These are phyloP conservation scores for Carassius auratus DNA, from an alignment of 2,113 vertebrate genomes.

Conservation along the genomic window DNA sequence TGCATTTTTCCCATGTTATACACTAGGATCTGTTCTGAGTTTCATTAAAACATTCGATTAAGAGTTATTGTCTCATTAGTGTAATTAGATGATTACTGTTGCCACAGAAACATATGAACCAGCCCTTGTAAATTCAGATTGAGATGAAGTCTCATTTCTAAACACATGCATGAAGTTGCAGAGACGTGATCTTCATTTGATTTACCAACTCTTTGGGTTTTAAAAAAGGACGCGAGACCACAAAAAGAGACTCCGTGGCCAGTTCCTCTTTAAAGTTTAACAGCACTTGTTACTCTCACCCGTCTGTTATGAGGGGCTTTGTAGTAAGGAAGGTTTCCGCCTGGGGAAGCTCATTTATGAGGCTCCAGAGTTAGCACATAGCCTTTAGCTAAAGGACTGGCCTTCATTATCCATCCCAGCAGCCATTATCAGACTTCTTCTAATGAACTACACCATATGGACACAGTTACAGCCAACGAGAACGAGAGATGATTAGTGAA, in stretches of 20 bases:
- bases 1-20: background rate
- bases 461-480: constrained; percentile 63
- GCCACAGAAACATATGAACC: constrained; percentile 36
- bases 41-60: constrained; percentile 9
- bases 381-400: constrained; percentile 54
- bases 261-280: constrained; percentile 51
- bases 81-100: constrained; percentile 35
- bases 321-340: constrained; percentile 44
- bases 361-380: constrained; percentile 52
- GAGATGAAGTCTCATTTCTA: constrained; percentile 28
- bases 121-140: constrained; percentile 30
- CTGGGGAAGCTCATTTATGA: constrained; percentile 37
- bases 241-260: constrained; percentile 36
- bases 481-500: constrained; percentile 57
- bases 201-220: constrained; percentile 18
- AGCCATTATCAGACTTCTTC: constrained; percentile 53
- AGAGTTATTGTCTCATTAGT: constrained; percentile 45
- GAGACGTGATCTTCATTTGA: constrained; percentile 26
- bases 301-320: constrained; percentile 51
- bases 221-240: constrained; percentile 29
- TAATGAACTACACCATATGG: constrained; percentile 69
- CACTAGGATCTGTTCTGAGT: background rate
- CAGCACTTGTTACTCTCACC: constrained; percentile 53
- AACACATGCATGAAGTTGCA: background rate
- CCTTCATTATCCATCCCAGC: constrained; percentile 48